Base-by-base conservation (phyloP, 2,888 invertebrate species). In the Monoplex corrugatus region DNA sequence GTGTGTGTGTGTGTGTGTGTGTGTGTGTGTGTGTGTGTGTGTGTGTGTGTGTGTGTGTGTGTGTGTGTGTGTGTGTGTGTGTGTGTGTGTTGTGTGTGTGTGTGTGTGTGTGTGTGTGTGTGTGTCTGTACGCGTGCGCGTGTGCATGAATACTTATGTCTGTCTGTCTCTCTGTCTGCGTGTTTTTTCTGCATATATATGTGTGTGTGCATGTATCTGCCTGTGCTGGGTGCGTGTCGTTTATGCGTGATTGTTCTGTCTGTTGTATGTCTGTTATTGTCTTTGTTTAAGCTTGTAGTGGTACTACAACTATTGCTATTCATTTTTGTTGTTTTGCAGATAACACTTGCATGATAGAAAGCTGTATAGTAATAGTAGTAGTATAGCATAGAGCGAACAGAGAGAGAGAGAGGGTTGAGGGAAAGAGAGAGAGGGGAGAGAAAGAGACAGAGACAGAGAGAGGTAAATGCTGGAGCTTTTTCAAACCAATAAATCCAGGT, bases 1-100 rank as follows among this genome's bases (percentile, higher is more conserved):
- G 78, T 78, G 78, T 78, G 78, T 78, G 78, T 78, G 78, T 78
- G 78, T 78, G 10, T 10, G 10, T 72, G 72, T 72, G 72, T 72
- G 72, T 10, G 72, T 10, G 72, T 10, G 10, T 72, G 72, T 72
- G 72, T 72, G 72, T 72, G 72, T 72, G 72, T 72, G 72, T 72
- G 72, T 72, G 72, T 72, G 72, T 57, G 57, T 57, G 57, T 57
- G 57, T 57, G 57, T 57, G 57, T 57, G 57, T 57, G 57, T 57
- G 57, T 57, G 57, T 57, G 57, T 57, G 57, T 57, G 57, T 57
- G 57, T 57, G 57, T 57, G 28, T 72, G 72, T 72, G 72, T 72
- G 72, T 72, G 72, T 72, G 72, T 72, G 72, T 50, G 50, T 50
- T 50, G 68, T 50, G 50, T 50, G 50, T 50, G 16, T 50, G 16